Conservation (phyloP, 2,797 vertebrate species). For the Takifugu rubripes region DNA sequence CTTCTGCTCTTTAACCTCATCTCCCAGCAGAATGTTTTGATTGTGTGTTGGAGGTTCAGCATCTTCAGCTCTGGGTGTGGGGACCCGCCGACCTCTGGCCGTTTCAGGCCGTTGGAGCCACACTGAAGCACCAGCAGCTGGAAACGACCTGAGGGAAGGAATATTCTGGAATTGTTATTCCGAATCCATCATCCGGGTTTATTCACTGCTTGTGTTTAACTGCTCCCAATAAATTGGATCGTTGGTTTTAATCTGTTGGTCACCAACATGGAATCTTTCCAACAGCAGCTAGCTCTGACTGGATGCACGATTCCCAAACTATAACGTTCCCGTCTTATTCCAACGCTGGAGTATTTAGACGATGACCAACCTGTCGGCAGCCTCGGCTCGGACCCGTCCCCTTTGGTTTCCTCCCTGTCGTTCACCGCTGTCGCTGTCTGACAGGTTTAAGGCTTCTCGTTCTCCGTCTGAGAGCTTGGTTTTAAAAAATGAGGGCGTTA, state of each 20-base stretch:
- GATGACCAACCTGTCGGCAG: conserved; percentile 44
- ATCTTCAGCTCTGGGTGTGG: conserved; percentile 6
- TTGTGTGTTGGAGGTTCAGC: conserved; percentile 5
- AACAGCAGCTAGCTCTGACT: too few species aligned
- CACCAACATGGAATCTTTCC: too few species aligned
- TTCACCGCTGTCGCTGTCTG: conserved; percentile 37
- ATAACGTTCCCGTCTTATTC: too few species aligned
- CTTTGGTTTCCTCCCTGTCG: conserved; percentile 20
- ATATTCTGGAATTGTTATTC: background rate
- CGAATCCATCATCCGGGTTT: background rate
- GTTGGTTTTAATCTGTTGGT: too few species aligned
- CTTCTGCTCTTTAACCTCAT: conserved; percentile 16
- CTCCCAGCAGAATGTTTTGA: conserved; percentile 9
- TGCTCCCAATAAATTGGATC: too few species aligned
- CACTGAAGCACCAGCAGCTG: conserved; percentile 9
- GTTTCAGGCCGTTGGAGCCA: conserved; percentile 61
- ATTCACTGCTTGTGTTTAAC: too few species aligned
- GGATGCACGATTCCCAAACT: too few species aligned
- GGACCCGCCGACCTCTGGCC: conserved; percentile 52
- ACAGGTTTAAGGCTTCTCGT: conserved; percentile 55
- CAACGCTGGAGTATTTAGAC: too few species aligned
- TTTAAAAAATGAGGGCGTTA: conserved; percentile 16
- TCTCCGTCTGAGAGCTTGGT: conserved; percentile 63
- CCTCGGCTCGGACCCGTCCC: conserved; percentile 21
- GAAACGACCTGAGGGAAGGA: conserved; percentile 22